Base-by-base conservation (phyloP, 1,140 invertebrate species). In the Aporrectodea caliginosa region DNA sequence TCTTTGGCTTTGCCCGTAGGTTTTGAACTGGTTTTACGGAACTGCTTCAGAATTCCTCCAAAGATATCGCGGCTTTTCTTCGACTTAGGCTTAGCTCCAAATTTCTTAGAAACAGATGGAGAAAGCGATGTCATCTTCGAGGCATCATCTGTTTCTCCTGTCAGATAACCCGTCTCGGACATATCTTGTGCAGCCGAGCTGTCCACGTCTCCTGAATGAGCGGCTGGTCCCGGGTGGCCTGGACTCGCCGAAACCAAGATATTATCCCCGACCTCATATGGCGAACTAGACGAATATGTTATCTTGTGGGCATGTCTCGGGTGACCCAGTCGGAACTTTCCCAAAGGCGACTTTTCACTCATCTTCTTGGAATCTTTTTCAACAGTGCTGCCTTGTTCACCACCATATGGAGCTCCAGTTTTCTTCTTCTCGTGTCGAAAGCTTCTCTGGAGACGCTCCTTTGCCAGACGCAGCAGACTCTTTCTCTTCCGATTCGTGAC, bases 401-500 rank as follows among this genome's bases (percentile, higher is more conserved):
- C 22, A 58, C 43, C 43, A 22, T 6, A 6, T 22, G 43, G 22
- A 22, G 43, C 43, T 22, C 6, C 22, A 1, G 2, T 43, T 35
- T 76, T 76, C 14, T 76, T 43, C 12, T 58, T 68, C 43, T 35
- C 27, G 22, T 68, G 35, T 31, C 75, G 31, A 72, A 81, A 81
- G 33, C 80, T 81, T 43, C 77, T 77, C 58, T 71, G 76, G 43
- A 81, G 75, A 12, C 80, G 76, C 43, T 81, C 80, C 6, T 69
- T 43, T 16, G 80, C 80, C 73, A 79, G 58, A 34, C 73, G 32
- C 35, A 81, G 73, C 43, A 77, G 73, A 22, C 76, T 78, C 73
- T 81, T 81, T 69, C 77, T 81, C 80, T 81, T 81, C 16, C 80
- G 69, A 2, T 69, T 78, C 14, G 77, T 29, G 16, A 81, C 31